phyloP scores from a whole-genome alignment of 2,888 invertebrate genomes.

The Pardosa pseudoannulata region DNA sequence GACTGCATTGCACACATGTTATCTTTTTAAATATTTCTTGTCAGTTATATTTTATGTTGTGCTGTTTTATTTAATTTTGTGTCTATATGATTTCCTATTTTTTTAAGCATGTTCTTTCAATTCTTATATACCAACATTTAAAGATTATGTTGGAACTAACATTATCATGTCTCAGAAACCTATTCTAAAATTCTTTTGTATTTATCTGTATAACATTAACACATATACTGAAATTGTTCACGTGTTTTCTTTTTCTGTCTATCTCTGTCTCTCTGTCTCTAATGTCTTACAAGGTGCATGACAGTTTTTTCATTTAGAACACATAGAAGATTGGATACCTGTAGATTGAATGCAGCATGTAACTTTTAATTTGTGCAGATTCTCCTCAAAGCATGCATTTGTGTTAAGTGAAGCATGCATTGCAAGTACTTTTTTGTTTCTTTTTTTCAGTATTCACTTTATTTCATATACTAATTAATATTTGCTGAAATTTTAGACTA shows the following conservation, averaged over 20 bases:
- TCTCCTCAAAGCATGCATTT: constrained; percentile 47
- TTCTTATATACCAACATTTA: neutral
- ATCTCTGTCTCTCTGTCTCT: too few relatives aligned
- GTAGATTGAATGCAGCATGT: constrained; percentile 51
- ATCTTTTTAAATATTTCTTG: neutral
- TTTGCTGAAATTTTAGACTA: constrained; percentile 67
- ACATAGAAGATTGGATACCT: constrained; percentile 30
- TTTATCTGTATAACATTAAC: too few relatives aligned
- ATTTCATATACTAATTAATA: constrained; percentile 55
- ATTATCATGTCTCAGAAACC: neutral
- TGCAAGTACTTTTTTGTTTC: constrained; percentile 21
- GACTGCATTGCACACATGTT: neutral
- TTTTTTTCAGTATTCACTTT: neutral
- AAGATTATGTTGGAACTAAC: neutral
- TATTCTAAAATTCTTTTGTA: too few relatives aligned
- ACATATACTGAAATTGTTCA: too few relatives aligned
- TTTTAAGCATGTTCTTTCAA: neutral
- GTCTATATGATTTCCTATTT: neutral
- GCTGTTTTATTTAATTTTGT: neutral
- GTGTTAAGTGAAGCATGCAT: constrained; percentile 47
- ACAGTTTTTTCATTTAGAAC: constrained; percentile 28
- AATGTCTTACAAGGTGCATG: constrained; percentile 29
- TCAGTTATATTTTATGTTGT: neutral
- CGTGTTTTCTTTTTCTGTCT: neutral
- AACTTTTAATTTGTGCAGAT: constrained; percentile 6